Percentiles rank a stretch among this genome's conserved stretches.
Conservation (phyloP, 2,888 invertebrate genomes). For the Hypena proboscidalis region DNA sequence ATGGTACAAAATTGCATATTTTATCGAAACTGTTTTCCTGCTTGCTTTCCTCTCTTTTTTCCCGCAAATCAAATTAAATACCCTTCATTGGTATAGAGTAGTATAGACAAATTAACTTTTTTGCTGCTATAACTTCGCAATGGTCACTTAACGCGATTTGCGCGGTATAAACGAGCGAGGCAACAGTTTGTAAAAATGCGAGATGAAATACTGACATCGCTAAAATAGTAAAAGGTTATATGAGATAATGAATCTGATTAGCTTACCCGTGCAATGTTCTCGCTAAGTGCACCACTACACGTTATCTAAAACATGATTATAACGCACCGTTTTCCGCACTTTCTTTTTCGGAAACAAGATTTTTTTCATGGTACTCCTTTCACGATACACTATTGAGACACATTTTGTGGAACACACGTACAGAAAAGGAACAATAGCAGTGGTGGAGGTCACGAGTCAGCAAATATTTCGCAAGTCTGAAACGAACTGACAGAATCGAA, state of each 20-base stretch:
- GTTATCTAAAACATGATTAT: slow-evolving; percentile 50
- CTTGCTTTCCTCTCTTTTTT: slow-evolving; percentile 28
- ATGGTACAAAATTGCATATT: slow-evolving; percentile 23
- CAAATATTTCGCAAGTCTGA: slow-evolving; percentile 72
- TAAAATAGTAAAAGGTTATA: slow-evolving; percentile 19
- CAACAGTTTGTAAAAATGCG: slow-evolving; percentile 16
- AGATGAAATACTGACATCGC: slow-evolving; percentile 7
- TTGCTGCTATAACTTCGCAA: slow-evolving; percentile 12
- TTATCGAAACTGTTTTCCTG: slow-evolving; percentile 36
- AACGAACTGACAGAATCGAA: slow-evolving; percentile 69
- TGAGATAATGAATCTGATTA: slow-evolving; percentile 44
- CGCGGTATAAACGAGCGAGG: slow-evolving; percentile 7
- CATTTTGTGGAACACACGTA: slow-evolving; percentile 24
- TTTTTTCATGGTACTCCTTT: slow-evolving; percentile 58
- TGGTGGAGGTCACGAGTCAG: slow-evolving; percentile 54
- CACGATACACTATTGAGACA: slow-evolving; percentile 29
- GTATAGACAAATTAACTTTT: slow-evolving; percentile 9
- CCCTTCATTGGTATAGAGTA: slow-evolving; percentile 4
- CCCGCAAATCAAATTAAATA: slow-evolving; percentile 8
- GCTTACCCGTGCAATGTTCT: slow-evolving; percentile 56
- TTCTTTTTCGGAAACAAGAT: slow-evolving; percentile 68
- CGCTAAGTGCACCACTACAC: slow-evolving; percentile 57
- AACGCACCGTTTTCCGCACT: slow-evolving; percentile 71
- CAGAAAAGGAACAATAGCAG: slow-evolving; percentile 32
- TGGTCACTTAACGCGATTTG: slow-evolving; percentile 1